A percentile compares a stretch with the other conserved stretches of the same genome.
Conservation (phyloP, 2,113 vertebrate genomes). For the Brienomyrus longianalis region DNA sequence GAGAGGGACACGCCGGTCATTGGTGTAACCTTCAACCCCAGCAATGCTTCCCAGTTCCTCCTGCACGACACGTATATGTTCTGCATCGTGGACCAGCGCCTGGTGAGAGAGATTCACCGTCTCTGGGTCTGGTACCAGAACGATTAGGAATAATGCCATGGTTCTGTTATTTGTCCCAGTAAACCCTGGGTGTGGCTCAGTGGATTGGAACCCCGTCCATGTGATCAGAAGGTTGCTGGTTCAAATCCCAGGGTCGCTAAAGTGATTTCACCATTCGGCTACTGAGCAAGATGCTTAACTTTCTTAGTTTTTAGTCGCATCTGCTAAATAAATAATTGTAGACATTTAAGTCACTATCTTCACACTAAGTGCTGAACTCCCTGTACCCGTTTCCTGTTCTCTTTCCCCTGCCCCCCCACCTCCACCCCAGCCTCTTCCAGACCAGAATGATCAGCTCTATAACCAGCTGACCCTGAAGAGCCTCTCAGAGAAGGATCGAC, state of each 20-base stretch:
- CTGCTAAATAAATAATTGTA: not conserved
- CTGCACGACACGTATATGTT: constrained; percentile 86
- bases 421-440: constrained; percentile 72
- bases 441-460: constrained; percentile 51
- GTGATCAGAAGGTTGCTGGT: not conserved
- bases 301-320: not conserved
- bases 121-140: not conserved
- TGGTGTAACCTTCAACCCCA: constrained; percentile 74
- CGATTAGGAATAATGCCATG: not conserved
- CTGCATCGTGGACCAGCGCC: constrained; percentile 82
- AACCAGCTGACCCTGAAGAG: constrained; percentile 72
- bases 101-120: constrained; percentile 62
- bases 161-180: not conserved
- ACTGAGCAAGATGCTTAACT: not conserved
- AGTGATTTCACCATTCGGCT: not conserved
- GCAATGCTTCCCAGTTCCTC: constrained; percentile 68
- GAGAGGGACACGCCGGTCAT: constrained; percentile 79
- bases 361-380: not conserved
- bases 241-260: not conserved
- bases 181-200: not conserved
- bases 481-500: constrained; percentile 60
- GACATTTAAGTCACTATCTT: not conserved
- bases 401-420: not conserved
- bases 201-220: not conserved
- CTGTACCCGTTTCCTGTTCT: not conserved